Conservation (phyloP, 2,888 invertebrate genomes). For the Gisinianus flammeolus region DNA sequence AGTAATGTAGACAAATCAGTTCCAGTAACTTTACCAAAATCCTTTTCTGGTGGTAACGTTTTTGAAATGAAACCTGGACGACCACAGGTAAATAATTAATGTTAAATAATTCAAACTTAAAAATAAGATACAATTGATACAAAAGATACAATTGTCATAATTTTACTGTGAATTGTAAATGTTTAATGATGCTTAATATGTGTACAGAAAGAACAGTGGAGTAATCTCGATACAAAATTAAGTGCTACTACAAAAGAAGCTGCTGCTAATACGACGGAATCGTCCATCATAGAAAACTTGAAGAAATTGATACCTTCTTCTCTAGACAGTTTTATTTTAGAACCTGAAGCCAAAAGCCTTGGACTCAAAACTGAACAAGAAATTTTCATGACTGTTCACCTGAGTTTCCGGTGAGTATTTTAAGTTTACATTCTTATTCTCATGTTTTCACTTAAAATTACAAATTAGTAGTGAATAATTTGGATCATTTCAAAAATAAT, state of each 20-base stretch:
- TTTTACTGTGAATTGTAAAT: background rate
- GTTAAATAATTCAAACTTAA: background rate
- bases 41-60: background rate
- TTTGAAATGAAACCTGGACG: slow-evolving; percentile 6
- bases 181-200: background rate
- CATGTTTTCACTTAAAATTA: too few species aligned
- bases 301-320: background rate
- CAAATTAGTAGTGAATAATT: too few species aligned
- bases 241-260: background rate
- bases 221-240: background rate
- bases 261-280: background rate
- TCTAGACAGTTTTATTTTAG: background rate
- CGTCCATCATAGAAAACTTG: background rate
- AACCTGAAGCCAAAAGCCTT: background rate
- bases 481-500: too few species aligned
- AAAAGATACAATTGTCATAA: background rate
- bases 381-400: slow-evolving; percentile 15
- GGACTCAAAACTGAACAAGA: background rate
- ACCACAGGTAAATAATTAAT: slow-evolving; percentile 20
- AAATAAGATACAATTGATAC: background rate
- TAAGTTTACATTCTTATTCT: slow-evolving; percentile 3
- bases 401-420: slow-evolving; percentile 32
- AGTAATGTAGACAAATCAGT: background rate
- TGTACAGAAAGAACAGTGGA: background rate
- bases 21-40: background rate